phyloP scores from a whole-genome alignment of 2,113 vertebrate genomes.

The Hippolais icterina region DNA sequence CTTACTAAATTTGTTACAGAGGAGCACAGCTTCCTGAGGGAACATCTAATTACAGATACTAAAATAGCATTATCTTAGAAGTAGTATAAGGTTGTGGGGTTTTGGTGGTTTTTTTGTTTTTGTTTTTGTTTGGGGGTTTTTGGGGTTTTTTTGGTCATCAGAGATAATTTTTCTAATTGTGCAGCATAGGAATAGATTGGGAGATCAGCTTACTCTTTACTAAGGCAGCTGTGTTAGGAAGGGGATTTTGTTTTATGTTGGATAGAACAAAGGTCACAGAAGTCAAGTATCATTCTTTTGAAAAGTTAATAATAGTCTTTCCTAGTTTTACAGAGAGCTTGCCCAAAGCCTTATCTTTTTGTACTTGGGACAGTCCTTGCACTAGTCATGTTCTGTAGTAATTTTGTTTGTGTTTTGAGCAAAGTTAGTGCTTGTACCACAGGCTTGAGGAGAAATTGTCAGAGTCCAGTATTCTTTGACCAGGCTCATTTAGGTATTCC shows the following conservation, averaged over 20 bases:
- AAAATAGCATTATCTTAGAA: background rate
- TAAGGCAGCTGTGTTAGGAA: background rate
- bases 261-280: background rate
- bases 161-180: background rate
- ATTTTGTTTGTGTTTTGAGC: background rate
- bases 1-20: background rate
- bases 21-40: background rate
- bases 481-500: background rate
- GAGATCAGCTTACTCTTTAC: background rate
- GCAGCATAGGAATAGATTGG: background rate
- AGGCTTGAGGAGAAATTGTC: background rate
- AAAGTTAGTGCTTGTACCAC: background rate
- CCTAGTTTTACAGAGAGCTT: background rate
- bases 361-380: background rate
- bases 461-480: background rate
- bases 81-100: background rate
- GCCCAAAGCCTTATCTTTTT: background rate
- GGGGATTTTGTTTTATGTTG: background rate
- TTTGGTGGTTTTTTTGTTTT: fast-evolving
- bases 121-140: no score
- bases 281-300: background rate
- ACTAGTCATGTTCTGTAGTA: background rate
- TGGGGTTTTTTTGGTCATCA: background rate
- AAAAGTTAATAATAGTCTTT: background rate
- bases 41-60: background rate